Evolutionary conservation across 2,797 vertebrate genomes (phyloP).

Genomic region (Cuculus canorus): DNA sequence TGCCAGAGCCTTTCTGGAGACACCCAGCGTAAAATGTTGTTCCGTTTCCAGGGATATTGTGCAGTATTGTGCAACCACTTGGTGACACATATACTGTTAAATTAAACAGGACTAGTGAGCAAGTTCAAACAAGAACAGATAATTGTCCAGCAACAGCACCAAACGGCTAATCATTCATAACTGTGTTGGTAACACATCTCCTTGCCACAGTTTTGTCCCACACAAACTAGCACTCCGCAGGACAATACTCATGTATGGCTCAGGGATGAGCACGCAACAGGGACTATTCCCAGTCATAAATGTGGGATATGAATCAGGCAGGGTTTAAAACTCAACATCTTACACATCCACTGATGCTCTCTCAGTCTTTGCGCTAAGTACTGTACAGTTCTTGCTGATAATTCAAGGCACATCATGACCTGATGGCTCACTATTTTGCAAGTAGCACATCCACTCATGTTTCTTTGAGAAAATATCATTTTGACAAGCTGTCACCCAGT

Average conservation of each 20-base stretch:
- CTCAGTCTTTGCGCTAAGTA: neutral
- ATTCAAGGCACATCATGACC: neutral
- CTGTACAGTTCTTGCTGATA: neutral
- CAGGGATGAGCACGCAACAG: neutral
- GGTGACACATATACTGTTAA: neutral
- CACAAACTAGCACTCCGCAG: neutral
- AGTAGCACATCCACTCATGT: neutral
- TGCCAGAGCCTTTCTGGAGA: conserved; percentile 34
- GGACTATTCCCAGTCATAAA: neutral
- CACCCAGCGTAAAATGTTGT: neutral
- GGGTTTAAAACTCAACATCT: neutral
- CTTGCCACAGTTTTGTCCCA: neutral
- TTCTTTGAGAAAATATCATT: neutral
- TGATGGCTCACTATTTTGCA: neutral
- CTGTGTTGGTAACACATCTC: neutral
- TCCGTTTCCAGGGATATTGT: neutral
- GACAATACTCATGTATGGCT: neutral
- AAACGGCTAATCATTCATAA: neutral
- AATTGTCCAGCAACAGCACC: neutral
- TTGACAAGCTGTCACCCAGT: neutral
- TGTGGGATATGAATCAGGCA: neutral
- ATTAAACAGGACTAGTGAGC: neutral
- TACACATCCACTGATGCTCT: neutral
- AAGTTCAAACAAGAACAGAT: neutral
- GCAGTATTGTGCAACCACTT: neutral